A percentile compares a stretch with the other conserved stretches of the same genome.
These are phyloP conservation scores for Drosophila birchii DNA, from an alignment of 2,888 invertebrate genomes.

Conservation along the genomic window DNA sequence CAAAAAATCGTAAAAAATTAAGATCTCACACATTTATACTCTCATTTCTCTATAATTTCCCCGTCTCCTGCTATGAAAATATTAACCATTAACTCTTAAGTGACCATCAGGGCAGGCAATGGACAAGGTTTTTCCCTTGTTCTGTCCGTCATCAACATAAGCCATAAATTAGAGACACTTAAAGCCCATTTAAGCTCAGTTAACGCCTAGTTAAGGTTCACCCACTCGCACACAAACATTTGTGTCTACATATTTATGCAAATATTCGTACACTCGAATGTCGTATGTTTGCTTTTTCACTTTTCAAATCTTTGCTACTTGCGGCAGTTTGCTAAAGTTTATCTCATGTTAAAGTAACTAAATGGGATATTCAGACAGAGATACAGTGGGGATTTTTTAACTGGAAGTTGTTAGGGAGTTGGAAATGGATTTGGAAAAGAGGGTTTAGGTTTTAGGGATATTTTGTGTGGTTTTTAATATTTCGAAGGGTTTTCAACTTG, in stretches of 20 bases:
- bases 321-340: conserved; percentile 63
- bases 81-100: conserved; percentile 10
- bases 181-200: conserved; percentile 51
- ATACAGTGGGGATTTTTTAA: background rate
- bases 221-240: conserved; percentile 9
- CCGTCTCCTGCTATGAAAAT: background rate
- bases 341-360: conserved; percentile 15
- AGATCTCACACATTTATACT: background rate
- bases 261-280: background rate
- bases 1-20: background rate
- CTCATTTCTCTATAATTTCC: background rate
- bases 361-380: conserved; percentile 1
- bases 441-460: background rate
- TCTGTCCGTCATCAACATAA: conserved; percentile 35
- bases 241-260: conserved; percentile 4
- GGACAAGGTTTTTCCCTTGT: conserved; percentile 10
- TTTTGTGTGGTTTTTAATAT: too few species aligned
- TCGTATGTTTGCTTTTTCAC: conserved; percentile 32
- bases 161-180: conserved; percentile 61
- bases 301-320: conserved; percentile 52
- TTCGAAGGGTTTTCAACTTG: too few species aligned
- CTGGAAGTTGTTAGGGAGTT: background rate
- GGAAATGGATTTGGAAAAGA: background rate
- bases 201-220: conserved; percentile 60
- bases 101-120: background rate